phyloP scores from a whole-genome alignment of 2,113 vertebrate genomes.

The Pelusios castaneus region DNA sequence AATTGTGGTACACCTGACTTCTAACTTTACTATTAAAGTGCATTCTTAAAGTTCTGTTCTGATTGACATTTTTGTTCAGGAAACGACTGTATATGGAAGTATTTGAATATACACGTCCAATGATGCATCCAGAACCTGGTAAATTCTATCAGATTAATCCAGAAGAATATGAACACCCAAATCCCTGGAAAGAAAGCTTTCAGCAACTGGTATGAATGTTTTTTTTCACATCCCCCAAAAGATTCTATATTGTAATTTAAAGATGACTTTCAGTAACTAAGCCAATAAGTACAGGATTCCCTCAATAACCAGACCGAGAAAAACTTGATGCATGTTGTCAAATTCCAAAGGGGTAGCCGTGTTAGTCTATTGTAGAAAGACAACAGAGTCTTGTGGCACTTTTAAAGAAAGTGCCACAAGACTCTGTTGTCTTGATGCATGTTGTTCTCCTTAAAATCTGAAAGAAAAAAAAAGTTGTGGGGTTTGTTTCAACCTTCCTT shows the following conservation, averaged over 20 bases:
- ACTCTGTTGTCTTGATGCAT: neutral
- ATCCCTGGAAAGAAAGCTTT: constrained; percentile 99
- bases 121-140: constrained; percentile 99
- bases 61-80: constrained; percentile 76
- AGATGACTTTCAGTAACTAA: neutral
- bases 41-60: neutral
- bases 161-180: constrained; percentile 98
- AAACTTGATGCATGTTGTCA: neutral
- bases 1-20: neutral
- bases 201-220: constrained; percentile 93
- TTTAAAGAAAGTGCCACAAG: no score
- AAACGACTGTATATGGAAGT: constrained; percentile 99
- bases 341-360: no score
- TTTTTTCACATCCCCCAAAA: neutral
- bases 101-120: constrained; percentile 98
- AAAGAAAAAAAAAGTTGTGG: neutral
- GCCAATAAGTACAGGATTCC: neutral
- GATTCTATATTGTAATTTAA: neutral
- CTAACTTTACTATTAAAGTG: neutral
- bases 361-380: no score
- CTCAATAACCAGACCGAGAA: neutral
- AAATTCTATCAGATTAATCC: constrained; percentile 99
- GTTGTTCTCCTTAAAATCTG: neutral
- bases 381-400: no score
- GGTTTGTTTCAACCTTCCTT: neutral